These are phyloP conservation scores for Nephrocerus scutellatus DNA, from an alignment of 2,888 invertebrate species.

Conservation along the genomic window DNA sequence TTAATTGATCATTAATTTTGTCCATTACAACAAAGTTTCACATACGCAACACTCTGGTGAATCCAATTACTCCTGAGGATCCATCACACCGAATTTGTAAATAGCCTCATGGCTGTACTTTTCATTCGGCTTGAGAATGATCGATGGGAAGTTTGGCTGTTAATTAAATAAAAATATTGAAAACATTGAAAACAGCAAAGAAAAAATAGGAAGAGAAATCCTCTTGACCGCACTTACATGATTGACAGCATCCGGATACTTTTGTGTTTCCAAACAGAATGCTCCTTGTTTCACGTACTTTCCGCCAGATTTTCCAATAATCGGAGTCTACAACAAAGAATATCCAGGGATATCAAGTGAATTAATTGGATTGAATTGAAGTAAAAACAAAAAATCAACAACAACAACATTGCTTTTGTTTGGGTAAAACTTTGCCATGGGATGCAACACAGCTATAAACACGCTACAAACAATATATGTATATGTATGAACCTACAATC, in stretches of 20 bases:
- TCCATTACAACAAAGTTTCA: too few relatives aligned
- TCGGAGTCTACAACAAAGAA: constrained; percentile 33
- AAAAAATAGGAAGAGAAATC: background rate
- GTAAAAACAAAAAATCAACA: background rate
- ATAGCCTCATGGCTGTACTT: constrained; percentile 63
- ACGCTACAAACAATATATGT: background rate
- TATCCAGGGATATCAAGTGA: too few relatives aligned
- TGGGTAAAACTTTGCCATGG: constrained; percentile 2
- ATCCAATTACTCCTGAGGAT: too few relatives aligned
- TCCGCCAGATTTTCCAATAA: constrained; percentile 64
- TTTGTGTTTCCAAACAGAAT: constrained; percentile 86
- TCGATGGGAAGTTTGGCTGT: constrained; percentile 67
- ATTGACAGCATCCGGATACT: constrained; percentile 85
- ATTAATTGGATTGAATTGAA: background rate
- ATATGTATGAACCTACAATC: too few relatives aligned
- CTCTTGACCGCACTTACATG: constrained; percentile 53
- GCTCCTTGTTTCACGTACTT: constrained; percentile 70
- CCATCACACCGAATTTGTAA: constrained; percentile 65
- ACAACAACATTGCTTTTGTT: constrained; percentile 5
- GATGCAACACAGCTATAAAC: constrained; percentile 4
- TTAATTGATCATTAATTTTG: too few relatives aligned
- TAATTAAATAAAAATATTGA: constrained; percentile 37
- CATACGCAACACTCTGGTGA: too few relatives aligned
- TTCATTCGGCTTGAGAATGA: constrained; percentile 65
- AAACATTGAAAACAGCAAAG: constrained; percentile 7